phyloP scores from a whole-genome alignment of 2,888 invertebrate species.

The Peribatodes rhomboidaria region DNA sequence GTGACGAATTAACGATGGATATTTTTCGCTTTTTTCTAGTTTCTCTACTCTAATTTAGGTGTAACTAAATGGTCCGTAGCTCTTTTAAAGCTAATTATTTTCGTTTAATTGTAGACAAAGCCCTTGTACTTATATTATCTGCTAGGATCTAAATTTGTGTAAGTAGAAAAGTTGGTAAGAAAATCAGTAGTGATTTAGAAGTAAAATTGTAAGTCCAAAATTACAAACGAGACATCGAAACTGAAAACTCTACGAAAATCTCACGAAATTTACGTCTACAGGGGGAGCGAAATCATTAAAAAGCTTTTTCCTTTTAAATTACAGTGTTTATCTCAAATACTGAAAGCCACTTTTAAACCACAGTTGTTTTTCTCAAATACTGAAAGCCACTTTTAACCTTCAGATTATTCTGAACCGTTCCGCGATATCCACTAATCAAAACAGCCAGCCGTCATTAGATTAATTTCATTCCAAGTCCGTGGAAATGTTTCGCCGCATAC shows the following conservation, averaged over 20 bases:
- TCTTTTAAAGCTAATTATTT: background rate
- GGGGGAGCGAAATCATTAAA: background rate
- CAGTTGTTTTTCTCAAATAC: slow-evolving; percentile 1
- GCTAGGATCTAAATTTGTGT: too few species aligned
- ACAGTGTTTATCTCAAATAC: too few species aligned
- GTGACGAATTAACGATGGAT: slow-evolving; percentile 5
- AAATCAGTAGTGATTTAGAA: background rate
- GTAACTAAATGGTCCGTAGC: background rate
- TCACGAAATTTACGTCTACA: background rate
- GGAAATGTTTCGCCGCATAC: slow-evolving; percentile 45
- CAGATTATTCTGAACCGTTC: slow-evolving; percentile 13
- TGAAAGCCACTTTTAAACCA: background rate
- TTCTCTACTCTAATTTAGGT: slow-evolving; percentile 8
- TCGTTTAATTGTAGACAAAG: background rate
- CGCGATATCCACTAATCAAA: slow-evolving; percentile 38
- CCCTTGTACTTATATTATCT: too few species aligned
- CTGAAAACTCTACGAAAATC: background rate
- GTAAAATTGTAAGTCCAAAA: background rate
- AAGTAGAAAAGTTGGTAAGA: slow-evolving; percentile 10
- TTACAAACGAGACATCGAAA: background rate
- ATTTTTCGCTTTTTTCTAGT: slow-evolving; percentile 27
- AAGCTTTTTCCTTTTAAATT: too few species aligned
- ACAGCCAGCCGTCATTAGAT: slow-evolving; percentile 39
- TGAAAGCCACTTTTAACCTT: slow-evolving; percentile 10
- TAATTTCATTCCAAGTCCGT: slow-evolving; percentile 37